Conservation (phyloP, 2,888 invertebrate species). For the Dorcus parallelipipedus region DNA sequence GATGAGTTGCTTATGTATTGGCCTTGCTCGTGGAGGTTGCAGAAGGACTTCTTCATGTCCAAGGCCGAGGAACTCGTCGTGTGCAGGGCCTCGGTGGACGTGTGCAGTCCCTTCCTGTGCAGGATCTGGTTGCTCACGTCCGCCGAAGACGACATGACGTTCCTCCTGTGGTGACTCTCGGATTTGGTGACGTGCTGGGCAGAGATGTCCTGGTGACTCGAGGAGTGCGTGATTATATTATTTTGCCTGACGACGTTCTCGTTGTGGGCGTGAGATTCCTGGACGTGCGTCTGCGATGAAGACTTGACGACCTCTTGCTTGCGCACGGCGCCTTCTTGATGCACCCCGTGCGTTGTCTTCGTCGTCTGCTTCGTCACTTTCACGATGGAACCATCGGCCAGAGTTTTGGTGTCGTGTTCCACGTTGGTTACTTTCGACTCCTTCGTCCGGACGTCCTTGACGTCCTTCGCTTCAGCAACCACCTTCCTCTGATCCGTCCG, state of each 20-base stretch:
- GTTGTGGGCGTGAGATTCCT: constrained; percentile 29
- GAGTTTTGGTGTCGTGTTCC: constrained; percentile 46
- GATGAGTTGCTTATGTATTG: constrained; percentile 64
- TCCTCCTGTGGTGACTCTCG: constrained; percentile 63
- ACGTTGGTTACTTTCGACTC: constrained; percentile 21
- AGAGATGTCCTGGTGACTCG: constrained; percentile 26
- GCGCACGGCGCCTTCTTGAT: constrained; percentile 29
- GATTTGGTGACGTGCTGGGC: constrained; percentile 22
- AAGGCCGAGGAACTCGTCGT: constrained; percentile 71
- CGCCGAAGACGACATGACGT: constrained; percentile 70
- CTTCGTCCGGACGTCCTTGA: constrained; percentile 18
- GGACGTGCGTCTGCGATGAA: constrained; percentile 41
- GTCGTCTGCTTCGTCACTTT: constrained; percentile 53
- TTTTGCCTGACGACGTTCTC: constrained; percentile 23
- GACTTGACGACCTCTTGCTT: constrained; percentile 34
- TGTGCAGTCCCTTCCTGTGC: constrained; percentile 68
- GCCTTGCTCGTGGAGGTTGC: constrained; percentile 72
- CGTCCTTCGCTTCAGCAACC: constrained; percentile 13
- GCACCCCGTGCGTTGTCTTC: constrained; percentile 26
- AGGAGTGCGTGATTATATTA: constrained; percentile 30
- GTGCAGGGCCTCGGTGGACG: constrained; percentile 70
- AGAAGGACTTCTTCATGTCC: constrained; percentile 76
- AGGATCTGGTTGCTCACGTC: constrained; percentile 74
- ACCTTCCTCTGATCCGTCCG: constrained; percentile 32
- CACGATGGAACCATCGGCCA: constrained; percentile 54